phyloP scores from a whole-genome alignment of 2,888 invertebrate species.

The Drosophila buzzatii region DNA sequence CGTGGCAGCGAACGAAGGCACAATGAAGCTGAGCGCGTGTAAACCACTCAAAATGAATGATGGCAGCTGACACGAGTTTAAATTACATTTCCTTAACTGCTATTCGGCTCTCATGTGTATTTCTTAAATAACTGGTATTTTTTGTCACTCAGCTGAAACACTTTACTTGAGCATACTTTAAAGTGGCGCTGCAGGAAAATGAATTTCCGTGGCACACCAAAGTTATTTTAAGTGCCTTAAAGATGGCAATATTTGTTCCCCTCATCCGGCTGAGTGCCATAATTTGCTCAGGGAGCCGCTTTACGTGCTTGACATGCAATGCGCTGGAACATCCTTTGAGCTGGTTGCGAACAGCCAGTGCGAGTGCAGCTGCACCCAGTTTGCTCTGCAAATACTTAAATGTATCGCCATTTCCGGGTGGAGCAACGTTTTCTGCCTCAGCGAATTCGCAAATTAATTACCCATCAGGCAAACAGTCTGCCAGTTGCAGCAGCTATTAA shows the following conservation, averaged over 20 bases:
- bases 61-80: conserved; percentile 8
- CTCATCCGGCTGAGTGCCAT: conserved; percentile 1
- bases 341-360: no score
- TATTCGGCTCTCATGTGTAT: not conserved
- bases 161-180: not conserved
- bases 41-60: conserved; percentile 14
- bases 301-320: conserved; percentile 14
- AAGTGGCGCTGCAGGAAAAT: not conserved
- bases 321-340: conserved; percentile 7
- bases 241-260: not conserved
- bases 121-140: not conserved
- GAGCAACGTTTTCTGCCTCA: conserved; percentile 7
- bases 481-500: not conserved
- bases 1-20: not conserved
- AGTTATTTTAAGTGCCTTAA: not conserved
- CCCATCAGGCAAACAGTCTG: conserved; percentile 7
- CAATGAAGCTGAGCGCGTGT: conserved; percentile 6
- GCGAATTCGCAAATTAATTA: conserved; percentile 20
- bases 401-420: conserved; percentile 13
- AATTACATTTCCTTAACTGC: no score
- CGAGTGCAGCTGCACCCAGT: conserved; percentile 5
- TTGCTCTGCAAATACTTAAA: conserved; percentile 18
- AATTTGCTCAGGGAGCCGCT: not conserved
- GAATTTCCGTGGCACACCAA: not conserved
- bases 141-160: not conserved